These are phyloP conservation scores for Cebus imitator DNA, from an alignment of 2,113 vertebrate genomes.

Conservation along the genomic window DNA sequence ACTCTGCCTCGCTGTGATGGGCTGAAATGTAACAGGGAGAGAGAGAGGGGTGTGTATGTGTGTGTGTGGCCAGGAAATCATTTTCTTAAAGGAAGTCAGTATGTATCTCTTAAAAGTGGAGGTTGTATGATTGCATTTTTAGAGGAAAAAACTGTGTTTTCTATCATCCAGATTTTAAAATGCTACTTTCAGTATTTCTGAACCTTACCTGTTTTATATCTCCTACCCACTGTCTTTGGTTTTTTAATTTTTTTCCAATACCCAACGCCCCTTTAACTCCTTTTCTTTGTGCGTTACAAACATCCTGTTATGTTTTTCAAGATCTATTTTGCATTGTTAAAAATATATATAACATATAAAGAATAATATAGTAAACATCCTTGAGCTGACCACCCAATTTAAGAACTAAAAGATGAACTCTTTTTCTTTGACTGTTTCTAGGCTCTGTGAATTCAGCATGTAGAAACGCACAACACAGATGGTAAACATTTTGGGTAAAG, in stretches of 20 bases:
- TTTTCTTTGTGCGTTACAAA: neutral
- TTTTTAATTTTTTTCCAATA: neutral
- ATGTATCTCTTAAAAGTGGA: neutral
- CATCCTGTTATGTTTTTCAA: neutral
- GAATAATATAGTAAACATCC: neutral
- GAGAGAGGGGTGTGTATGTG: neutral
- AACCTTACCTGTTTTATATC: neutral
- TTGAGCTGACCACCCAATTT: neutral
- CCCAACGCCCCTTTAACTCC: neutral
- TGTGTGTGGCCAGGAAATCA: slow-evolving; percentile 46
- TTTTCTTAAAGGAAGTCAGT: slow-evolving; percentile 48
- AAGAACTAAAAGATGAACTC: neutral
- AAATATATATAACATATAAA: neutral
- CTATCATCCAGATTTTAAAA: slow-evolving; percentile 23
- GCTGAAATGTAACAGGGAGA: slow-evolving; percentile 64
- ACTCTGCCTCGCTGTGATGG: slow-evolving; percentile 50
- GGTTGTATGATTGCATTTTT: neutral
- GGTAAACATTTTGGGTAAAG: slow-evolving; percentile 65
- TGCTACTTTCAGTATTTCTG: slow-evolving; percentile 12
- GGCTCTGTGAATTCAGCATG: neutral
- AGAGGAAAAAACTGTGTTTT: neutral
- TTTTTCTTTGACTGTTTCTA: neutral
- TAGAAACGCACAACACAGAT: slow-evolving; percentile 43
- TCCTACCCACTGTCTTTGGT: neutral
- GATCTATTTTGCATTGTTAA: slow-evolving; percentile 23